Evolutionary conservation across 1,140 invertebrate genomes (phyloP), one percentile per base, ranked within the genome.

Genomic region (Metopolophium dirhodum): DNA sequence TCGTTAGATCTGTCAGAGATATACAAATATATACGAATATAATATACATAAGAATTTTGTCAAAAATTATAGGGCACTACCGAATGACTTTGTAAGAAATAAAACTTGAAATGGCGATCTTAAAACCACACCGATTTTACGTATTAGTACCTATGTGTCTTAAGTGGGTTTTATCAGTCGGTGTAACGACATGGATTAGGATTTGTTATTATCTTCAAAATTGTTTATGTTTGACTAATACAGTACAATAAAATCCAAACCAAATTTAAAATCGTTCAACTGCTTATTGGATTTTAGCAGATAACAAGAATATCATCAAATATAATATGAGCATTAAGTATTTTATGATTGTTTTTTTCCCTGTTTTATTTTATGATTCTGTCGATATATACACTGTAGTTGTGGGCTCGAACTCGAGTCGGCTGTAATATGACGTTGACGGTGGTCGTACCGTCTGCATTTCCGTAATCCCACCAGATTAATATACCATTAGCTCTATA

Each of bases 191-290:
- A 30, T 7, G 91, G 91, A 85, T 85, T 93, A 93, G 82, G 91
- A 93, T 93, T 93, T 93, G 49, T 57, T 86, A 93, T 45, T 93
- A 93, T 93, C 82, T 86, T 68, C 82, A 37, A 51, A 30, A 54
- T 85, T 93, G 49, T 93, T 93, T 57, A 93, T 85, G 37, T 93
- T 93, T 85, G 91, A 57, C 91, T 85, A 86, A 93, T 85, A 93
- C 35, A 11, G 91, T 93, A 85, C 26, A 83, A 93, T 93, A 93
- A 93, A 93, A 93, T 86, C 91, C 91, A 35, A 93, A 93, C 77
- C 68, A 37, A 93, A 93, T 93, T 83, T 30, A 41, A 93, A 83
- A 93, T 86, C 91, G 49, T 93, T 85, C 51, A 35, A 86, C 82
- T 91, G 77, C 41, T 83, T 77, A 85, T 85, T 93, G 91, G 91